phyloP scores from a whole-genome alignment of 2,113 vertebrate genomes.

The Rhodinocichla rosea region DNA sequence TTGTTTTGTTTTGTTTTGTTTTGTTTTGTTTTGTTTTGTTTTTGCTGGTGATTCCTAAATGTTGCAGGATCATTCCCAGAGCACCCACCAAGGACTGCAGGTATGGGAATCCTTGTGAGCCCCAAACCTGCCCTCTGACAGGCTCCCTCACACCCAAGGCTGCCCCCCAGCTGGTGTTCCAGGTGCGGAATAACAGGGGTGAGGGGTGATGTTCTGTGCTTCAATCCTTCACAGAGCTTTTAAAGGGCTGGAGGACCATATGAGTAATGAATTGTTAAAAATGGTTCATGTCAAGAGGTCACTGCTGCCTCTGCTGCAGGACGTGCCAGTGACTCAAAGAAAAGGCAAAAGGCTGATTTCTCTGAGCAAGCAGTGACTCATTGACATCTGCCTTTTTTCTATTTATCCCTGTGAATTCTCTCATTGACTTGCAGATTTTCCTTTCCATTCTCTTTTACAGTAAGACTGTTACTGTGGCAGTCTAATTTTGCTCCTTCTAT shows the following conservation, averaged over 20 bases:
- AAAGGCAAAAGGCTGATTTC: slow-evolving; percentile 18
- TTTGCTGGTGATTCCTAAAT: neutral
- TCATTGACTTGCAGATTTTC: slow-evolving; percentile 36
- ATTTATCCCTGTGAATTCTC: slow-evolving; percentile 22
- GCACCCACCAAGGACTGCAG: neutral
- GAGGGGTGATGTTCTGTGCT: slow-evolving; percentile 29
- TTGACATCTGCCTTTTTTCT: slow-evolving; percentile 38
- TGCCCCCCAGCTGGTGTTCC: neutral
- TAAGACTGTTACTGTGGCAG: neutral
- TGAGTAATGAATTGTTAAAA: slow-evolving; percentile 45
- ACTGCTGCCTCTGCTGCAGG: neutral
- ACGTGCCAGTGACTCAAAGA: slow-evolving; percentile 2
- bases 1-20: no score
- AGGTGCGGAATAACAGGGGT: neutral
- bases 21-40: neutral
- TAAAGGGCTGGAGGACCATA: neutral
- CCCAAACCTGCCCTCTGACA: neutral
- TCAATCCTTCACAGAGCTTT: neutral
- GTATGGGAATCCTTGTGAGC: neutral
- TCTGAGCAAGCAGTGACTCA: slow-evolving; percentile 7
- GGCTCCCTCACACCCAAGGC: neutral
- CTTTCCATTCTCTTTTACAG: slow-evolving; percentile 35
- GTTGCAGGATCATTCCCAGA: neutral
- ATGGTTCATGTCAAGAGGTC: slow-evolving; percentile 1
- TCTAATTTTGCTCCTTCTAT: neutral